Evolutionary conservation across 2,888 invertebrate species (phyloP).

Genomic region (Empis livida): DNA sequence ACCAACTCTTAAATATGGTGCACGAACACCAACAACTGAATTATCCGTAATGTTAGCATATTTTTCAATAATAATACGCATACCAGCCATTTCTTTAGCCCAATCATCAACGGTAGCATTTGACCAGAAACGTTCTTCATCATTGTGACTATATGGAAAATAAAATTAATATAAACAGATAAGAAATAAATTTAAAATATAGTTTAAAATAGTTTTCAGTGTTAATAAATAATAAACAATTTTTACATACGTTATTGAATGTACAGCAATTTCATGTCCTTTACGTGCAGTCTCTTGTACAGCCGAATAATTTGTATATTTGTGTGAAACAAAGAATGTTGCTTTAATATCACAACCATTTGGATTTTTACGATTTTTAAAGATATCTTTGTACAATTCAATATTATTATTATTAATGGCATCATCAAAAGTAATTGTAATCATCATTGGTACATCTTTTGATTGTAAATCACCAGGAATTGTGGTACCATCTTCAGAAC

Average conservation of each 20-base stretch:
- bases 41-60: conserved; percentile 82
- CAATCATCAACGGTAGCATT: conserved; percentile 84
- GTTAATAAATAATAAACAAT: neutral
- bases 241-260: conserved; percentile 76
- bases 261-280: conserved; percentile 87
- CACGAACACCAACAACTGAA: conserved; percentile 81
- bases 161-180: conserved; percentile 6
- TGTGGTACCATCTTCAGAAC: conserved; percentile 79
- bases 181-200: neutral
- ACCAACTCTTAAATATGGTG: conserved; percentile 81
- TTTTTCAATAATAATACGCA: conserved; percentile 81
- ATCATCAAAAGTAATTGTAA: conserved; percentile 87
- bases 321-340: conserved; percentile 85
- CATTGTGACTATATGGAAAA: conserved; percentile 56
- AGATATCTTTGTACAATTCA: conserved; percentile 83
- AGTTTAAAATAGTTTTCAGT: too few species aligned
- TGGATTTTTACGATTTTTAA: conserved; percentile 81
- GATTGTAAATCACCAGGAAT: conserved; percentile 74
- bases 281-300: conserved; percentile 81
- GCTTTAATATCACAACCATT: conserved; percentile 89
- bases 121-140: conserved; percentile 86
- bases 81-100: conserved; percentile 92
- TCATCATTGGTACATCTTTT: conserved; percentile 86
- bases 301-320: conserved; percentile 88
- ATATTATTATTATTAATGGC: conserved; percentile 94